Evolutionary conservation across 2,888 invertebrate species (phyloP).

Genomic region (Tipula helvola): DNA sequence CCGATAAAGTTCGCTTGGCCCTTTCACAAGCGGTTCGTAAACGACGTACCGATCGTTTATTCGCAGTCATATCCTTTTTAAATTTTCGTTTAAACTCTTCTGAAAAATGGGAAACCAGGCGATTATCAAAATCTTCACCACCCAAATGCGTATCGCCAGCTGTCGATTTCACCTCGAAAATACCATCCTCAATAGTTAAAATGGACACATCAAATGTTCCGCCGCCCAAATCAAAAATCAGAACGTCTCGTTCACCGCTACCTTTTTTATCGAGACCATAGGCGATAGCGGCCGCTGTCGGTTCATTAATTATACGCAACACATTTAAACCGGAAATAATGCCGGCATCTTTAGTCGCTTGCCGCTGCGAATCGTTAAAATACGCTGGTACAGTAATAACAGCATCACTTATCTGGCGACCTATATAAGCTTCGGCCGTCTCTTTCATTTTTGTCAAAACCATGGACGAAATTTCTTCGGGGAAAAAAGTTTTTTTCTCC

Average conservation of each 20-base stretch:
- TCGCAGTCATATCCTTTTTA: conserved; percentile 54
- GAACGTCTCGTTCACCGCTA: conserved; percentile 68
- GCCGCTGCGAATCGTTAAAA: conserved; percentile 83
- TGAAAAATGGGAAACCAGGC: conserved; percentile 80
- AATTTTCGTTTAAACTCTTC: conserved; percentile 77
- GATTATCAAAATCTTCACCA: conserved; percentile 87
- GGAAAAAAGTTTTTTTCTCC: conserved; percentile 81
- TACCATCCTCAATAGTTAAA: conserved; percentile 88
- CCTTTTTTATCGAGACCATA: conserved; percentile 86
- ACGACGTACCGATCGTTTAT: conserved; percentile 53
- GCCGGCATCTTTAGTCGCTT: conserved; percentile 90
- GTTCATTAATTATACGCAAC: conserved; percentile 86
- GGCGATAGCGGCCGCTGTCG: conserved; percentile 86
- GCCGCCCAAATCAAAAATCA: conserved; percentile 81
- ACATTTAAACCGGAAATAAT: conserved; percentile 86
- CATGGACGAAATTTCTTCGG: conserved; percentile 90
- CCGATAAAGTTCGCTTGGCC: conserved; percentile 63
- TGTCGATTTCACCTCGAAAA: conserved; percentile 92
- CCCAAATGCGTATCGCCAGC: conserved; percentile 93
- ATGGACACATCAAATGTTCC: conserved; percentile 96
- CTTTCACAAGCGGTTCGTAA: conserved; percentile 64
- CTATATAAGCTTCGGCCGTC: conserved; percentile 81
- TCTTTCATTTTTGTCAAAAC: conserved; percentile 92
- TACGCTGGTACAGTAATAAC: conserved; percentile 89
- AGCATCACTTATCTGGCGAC: conserved; percentile 76